phyloP scores from a whole-genome alignment of 2,113 vertebrate genomes.

The Corvus hawaiiensis region DNA sequence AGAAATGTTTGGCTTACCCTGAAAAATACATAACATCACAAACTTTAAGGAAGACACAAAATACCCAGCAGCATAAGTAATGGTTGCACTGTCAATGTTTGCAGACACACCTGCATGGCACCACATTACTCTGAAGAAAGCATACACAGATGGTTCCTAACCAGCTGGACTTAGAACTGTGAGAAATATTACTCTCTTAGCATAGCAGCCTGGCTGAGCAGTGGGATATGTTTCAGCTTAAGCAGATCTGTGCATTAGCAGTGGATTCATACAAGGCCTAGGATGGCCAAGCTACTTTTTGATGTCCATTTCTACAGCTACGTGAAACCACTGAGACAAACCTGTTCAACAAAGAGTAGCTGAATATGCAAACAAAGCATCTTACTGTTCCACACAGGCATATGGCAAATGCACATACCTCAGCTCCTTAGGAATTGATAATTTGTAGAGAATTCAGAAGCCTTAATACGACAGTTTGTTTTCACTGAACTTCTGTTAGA shows the following conservation, averaged over 20 bases:
- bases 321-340: not conserved
- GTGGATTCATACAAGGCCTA: not conserved
- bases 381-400: not conserved
- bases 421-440: not conserved
- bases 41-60: not conserved
- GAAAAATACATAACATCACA: not conserved
- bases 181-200: not conserved
- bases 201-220: not conserved
- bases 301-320: not conserved
- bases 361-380: not conserved
- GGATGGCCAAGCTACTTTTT: not conserved
- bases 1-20: not conserved
- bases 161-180: not conserved
- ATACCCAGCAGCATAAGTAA: not conserved
- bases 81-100: not conserved
- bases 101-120: not conserved
- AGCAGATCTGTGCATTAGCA: not conserved
- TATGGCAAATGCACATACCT: not conserved
- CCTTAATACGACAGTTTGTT: not conserved
- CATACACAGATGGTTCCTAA: not conserved
- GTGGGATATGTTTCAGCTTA: not conserved
- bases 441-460: not conserved
- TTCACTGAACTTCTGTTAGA: not conserved
- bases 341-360: not conserved
- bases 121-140: not conserved